Conservation (phyloP, 35 echinoderm and acorn worm species). For the Amphiura filiformis region DNA sequence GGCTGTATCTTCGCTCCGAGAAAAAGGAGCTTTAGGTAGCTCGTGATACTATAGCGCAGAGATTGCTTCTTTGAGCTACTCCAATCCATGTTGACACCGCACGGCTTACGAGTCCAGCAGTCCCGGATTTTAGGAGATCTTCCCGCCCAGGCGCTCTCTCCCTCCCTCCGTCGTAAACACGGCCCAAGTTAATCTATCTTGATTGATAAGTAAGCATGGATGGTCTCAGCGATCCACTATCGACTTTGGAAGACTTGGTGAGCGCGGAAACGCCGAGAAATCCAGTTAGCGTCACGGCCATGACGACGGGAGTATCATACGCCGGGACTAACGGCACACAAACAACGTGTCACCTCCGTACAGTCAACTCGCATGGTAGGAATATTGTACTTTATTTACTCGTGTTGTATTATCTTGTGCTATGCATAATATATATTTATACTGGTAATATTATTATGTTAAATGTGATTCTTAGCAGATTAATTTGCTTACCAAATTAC, state of each 20-base stretch:
- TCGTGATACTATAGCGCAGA: background rate
- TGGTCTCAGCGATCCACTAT: constrained; percentile 31
- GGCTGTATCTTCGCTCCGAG: background rate
- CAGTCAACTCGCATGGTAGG: background rate
- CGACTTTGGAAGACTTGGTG: constrained; percentile 35
- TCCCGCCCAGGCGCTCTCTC: constrained; percentile 11
- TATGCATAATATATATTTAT: too few species aligned
- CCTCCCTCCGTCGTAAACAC: constrained; percentile 9
- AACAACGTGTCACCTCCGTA: constrained; percentile 11
- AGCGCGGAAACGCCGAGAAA: constrained; percentile 30
- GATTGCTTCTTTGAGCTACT: background rate
- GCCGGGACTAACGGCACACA: constrained; percentile 9
- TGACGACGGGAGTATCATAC: background rate
- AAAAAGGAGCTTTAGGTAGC: background rate
- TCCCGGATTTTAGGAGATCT: constrained; percentile 9
- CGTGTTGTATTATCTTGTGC: too few species aligned
- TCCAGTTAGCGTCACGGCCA: constrained; percentile 22
- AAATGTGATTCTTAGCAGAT: too few species aligned
- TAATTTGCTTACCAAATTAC: too few species aligned
- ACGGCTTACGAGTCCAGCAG: constrained; percentile 8
- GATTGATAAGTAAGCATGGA: constrained; percentile 51
- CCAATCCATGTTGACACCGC: constrained; percentile 4
- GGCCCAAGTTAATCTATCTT: background rate
- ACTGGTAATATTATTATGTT: too few species aligned
- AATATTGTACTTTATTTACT: background rate